phyloP scores from a whole-genome alignment of 1,140 invertebrate genomes.

The Cotesia typhae region DNA sequence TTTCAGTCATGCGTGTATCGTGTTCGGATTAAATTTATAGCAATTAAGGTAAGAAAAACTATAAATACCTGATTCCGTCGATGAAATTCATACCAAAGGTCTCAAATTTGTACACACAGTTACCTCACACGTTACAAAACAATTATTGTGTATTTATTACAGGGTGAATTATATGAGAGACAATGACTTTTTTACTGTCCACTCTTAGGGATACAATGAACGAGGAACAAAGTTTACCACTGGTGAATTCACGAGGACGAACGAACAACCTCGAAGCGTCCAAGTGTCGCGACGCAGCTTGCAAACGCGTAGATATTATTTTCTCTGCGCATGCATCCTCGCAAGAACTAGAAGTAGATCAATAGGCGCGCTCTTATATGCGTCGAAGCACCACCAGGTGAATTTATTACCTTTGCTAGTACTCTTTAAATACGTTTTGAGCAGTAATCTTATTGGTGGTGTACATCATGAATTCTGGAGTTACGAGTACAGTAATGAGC shows the following conservation, averaged over 20 bases:
- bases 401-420: not conserved
- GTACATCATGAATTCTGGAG: not conserved
- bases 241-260: not conserved
- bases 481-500: too few relatives aligned
- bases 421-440: not conserved
- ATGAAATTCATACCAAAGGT: slow-evolving; percentile 16
- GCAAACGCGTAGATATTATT: not conserved
- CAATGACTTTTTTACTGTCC: not conserved
- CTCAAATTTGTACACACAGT: not conserved
- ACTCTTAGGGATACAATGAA: not conserved
- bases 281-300: slow-evolving; percentile 11
- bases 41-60: not conserved
- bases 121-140: not conserved
- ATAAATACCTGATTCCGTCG: slow-evolving; percentile 11
- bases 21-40: not conserved
- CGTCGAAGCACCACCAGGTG: slow-evolving; percentile 6
- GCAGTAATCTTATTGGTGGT: slow-evolving; percentile 1
- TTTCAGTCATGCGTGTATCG: too few relatives aligned
- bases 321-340: slow-evolving; percentile 21
- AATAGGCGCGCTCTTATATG: slow-evolving; percentile 4
- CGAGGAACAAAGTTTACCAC: too few relatives aligned
- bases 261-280: slow-evolving; percentile 4
- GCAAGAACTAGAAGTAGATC: slow-evolving; percentile 14
- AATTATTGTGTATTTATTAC: not conserved
- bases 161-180: too few relatives aligned